phyloP scores from a whole-genome alignment of 1,140 invertebrate species.

The Coboldia fuscipes region DNA sequence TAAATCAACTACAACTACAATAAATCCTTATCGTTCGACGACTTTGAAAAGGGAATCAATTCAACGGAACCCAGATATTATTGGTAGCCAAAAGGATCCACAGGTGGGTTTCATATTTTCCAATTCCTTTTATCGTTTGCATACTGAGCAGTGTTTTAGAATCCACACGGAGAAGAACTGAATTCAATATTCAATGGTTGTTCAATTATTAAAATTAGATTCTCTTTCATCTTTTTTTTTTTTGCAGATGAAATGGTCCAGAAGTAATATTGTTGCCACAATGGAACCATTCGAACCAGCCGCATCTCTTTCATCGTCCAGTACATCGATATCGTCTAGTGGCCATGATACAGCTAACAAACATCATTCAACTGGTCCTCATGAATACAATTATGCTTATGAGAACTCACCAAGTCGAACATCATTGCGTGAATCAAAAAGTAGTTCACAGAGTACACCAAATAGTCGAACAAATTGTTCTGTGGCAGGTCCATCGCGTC shows the following conservation, averaged over 20 bases:
- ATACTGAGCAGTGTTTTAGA: neutral
- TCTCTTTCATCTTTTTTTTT: neutral
- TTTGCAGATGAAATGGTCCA: constrained; percentile 20
- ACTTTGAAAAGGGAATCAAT: neutral
- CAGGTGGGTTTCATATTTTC: constrained; percentile 1
- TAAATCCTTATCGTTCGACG: neutral
- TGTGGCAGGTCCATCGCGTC: constrained; percentile 7
- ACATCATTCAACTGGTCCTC: neutral
- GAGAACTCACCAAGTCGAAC: neutral
- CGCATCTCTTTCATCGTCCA: constrained; percentile 9
- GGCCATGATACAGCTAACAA: neutral
- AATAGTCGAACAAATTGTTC: neutral
- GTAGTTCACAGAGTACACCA: neutral
- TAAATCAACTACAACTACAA: neutral
- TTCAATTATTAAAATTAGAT: neutral
- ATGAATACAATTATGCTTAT: constrained; percentile 9
- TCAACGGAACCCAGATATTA: neutral
- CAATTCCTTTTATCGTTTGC: neutral
- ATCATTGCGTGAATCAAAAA: neutral
- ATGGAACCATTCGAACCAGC: constrained; percentile 34
- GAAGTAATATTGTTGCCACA: constrained; percentile 33
- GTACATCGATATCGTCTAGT: constrained; percentile 24
- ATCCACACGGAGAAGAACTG: neutral
- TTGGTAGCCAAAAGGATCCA: neutral
- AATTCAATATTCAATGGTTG: neutral